Evolutionary conservation across 2,113 vertebrate genomes (phyloP), one percentile per base, ranked within the genome.

Genomic region (Cololabis saira): DNA sequence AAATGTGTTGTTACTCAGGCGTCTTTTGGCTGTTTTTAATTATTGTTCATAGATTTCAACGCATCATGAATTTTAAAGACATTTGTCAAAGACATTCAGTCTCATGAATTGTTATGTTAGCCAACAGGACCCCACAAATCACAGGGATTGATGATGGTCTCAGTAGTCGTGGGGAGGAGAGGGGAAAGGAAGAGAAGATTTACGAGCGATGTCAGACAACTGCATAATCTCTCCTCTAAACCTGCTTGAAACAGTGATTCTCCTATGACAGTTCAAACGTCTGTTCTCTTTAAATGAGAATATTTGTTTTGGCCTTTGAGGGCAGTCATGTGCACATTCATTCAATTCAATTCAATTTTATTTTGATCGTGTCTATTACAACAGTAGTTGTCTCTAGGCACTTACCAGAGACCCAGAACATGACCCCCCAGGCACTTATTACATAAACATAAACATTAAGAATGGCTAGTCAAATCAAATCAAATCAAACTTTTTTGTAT

Each of bases 51-150:
- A 62, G n/a, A 17, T 33, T 48, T 61, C 15, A 64, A 40, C 58
- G 18, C 45, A 51, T 53, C 8, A 63, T 30, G 2, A 10, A 40
- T n/a, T 65, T 75, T 48, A 50, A 62, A 3, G 47, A 52, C 24
- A 68, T 55, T 67, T 33, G 22, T 71, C 54, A 48, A 21, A 54
- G 4, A 52, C 43, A 55, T 37, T 42, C n/a, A 61, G 19, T 42
- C 67, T 76, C 41, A 13, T 18, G 22, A 51, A 58, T 30, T 47
- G 59, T 27, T 27, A 51, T 50, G 53, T 63, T 62, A 61, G 45
- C 45, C 21, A 56, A 13, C 48, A 13, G 37, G n/a, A 19, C 13
- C 40, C 54, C 58, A 75, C n/a, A 63, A 75, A 76, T 78, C 76
- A 61, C 60, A 4, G 21, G 63, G 51, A 78, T 18, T 53, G 30